phyloP scores from a whole-genome alignment of 2,113 vertebrate genomes.

The Myrmecobius fasciatus region DNA sequence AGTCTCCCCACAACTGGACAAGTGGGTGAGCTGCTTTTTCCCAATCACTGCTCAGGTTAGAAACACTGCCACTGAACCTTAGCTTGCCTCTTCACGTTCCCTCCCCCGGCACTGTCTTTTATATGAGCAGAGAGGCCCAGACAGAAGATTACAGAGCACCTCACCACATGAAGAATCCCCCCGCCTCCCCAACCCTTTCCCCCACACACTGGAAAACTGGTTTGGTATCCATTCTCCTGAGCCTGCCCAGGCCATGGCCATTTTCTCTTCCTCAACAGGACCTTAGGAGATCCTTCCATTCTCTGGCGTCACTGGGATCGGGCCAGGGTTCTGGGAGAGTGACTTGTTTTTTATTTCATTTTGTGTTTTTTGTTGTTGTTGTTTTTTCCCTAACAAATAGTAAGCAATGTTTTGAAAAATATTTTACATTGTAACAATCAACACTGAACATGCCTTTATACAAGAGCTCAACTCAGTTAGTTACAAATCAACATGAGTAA shows the following conservation, averaged over 20 bases:
- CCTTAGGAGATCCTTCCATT: neutral
- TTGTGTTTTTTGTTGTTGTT: constrained; percentile 81
- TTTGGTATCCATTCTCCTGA: neutral
- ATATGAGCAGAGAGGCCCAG: neutral
- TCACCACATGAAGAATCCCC: neutral
- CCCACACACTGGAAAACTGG: neutral
- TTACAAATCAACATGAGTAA: constrained; percentile 90
- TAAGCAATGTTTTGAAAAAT: constrained; percentile 88
- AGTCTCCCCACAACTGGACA: neutral
- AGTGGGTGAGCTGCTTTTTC: neutral
- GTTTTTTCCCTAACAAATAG: constrained; percentile 86
- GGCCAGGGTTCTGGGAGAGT: neutral
- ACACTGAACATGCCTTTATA: constrained; percentile 93
- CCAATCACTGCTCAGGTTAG: neutral
- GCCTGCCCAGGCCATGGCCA: neutral
- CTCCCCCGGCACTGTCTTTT: neutral
- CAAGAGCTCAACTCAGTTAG: constrained; percentile 85
- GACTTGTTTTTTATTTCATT: constrained; percentile 59
- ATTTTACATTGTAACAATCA: constrained; percentile 88
- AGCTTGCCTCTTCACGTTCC: neutral
- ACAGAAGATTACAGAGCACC: constrained; percentile 28
- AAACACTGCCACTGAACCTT: neutral
- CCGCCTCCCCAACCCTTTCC: neutral
- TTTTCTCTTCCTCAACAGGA: neutral
- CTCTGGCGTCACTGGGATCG: neutral